Conservation (phyloP, 2,888 invertebrate genomes). For the Aleiodes alternator region DNA sequence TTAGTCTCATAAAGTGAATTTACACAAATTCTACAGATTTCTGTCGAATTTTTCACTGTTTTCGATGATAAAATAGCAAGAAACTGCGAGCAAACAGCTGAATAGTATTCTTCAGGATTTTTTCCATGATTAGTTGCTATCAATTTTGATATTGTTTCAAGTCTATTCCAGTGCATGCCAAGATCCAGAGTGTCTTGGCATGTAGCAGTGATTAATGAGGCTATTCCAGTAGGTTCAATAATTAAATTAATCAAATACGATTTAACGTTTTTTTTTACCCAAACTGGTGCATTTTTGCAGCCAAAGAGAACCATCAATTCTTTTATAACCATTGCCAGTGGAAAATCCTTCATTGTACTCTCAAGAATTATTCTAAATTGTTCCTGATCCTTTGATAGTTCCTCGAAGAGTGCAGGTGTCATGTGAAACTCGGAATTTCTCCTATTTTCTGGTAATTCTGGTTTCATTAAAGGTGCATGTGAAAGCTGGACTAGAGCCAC, state of each 20-base stretch:
- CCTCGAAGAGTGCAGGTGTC: slow-evolving; percentile 78
- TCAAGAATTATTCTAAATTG: slow-evolving; percentile 77
- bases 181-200: slow-evolving; percentile 79
- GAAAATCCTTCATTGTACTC: slow-evolving; percentile 78
- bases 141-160: slow-evolving; percentile 82
- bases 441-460: slow-evolving; percentile 67
- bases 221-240: slow-evolving; percentile 80
- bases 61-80: slow-evolving; percentile 68
- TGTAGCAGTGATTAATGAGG: slow-evolving; percentile 81
- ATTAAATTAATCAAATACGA: slow-evolving; percentile 80
- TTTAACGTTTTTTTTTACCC: slow-evolving; percentile 81
- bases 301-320: slow-evolving; percentile 83
- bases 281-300: slow-evolving; percentile 78
- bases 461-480: slow-evolving; percentile 82
- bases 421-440: slow-evolving; percentile 74
- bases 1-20: slow-evolving; percentile 77
- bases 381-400: slow-evolving; percentile 77
- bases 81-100: slow-evolving; percentile 69
- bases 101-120: slow-evolving; percentile 77
- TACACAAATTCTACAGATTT: slow-evolving; percentile 79
- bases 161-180: slow-evolving; percentile 81
- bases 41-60: slow-evolving; percentile 74
- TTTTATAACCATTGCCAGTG: slow-evolving; percentile 81
- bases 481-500: slow-evolving; percentile 83
- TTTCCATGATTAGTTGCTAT: slow-evolving; percentile 77